Evolutionary conservation across 2,113 vertebrate species (phyloP).

Genomic region (Cromileptes altivelis): DNA sequence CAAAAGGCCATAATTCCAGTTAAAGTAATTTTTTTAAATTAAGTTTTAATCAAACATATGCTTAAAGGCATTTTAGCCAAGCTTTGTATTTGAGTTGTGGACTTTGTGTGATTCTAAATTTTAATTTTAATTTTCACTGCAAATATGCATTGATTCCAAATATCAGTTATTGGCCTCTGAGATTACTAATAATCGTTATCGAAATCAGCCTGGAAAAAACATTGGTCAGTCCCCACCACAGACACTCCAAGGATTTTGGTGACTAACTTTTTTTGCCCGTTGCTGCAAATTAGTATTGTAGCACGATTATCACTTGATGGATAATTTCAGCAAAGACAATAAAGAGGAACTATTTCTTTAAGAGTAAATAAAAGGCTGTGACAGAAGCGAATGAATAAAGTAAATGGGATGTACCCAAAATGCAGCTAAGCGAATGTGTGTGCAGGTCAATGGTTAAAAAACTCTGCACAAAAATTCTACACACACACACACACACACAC

Average conservation of each 20-base stretch:
- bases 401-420: not conserved
- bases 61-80: too few relatives aligned
- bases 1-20: too few relatives aligned
- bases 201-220: too few relatives aligned
- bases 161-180: too few relatives aligned
- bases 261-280: not conserved
- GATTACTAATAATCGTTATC: too few relatives aligned
- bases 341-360: not conserved
- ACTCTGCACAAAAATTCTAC: not conserved
- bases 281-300: not conserved
- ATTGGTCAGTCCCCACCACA: too few relatives aligned
- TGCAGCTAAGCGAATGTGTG: constrained; percentile 12
- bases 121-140: too few relatives aligned
- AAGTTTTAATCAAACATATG: too few relatives aligned
- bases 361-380: not conserved
- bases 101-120: too few relatives aligned
- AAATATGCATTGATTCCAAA: too few relatives aligned
- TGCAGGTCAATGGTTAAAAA: constrained; percentile 44
- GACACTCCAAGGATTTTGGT: not conserved
- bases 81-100: too few relatives aligned
- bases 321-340: not conserved
- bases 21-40: too few relatives aligned
- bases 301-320: not conserved
- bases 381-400: not conserved
- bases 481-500: not conserved